Percentiles rank a stretch among this genome's conserved stretches.
Evolutionary conservation across 2,888 invertebrate species (phyloP).

Genomic region (Drosophila melanocephala): DNA sequence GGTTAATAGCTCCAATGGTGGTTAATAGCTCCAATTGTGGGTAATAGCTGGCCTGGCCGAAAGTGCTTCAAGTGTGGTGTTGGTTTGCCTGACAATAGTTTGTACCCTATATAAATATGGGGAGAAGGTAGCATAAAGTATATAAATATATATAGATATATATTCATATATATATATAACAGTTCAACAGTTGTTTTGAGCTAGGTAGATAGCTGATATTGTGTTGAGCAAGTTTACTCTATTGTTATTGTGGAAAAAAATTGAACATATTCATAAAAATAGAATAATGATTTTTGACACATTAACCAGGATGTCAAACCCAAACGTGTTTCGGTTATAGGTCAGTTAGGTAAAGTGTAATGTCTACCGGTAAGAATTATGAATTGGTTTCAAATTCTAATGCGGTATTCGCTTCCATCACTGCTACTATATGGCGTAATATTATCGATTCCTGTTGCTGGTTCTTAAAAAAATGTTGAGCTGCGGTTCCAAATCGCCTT

Average conservation of each 20-base stretch:
- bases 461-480: background rate
- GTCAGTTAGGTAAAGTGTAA: background rate
- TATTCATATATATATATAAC: background rate
- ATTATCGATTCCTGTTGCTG: background rate
- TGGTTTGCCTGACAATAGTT: background rate
- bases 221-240: background rate
- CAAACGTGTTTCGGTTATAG: background rate
- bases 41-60: background rate
- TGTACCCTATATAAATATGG: background rate
- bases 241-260: background rate
- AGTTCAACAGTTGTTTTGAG: too few relatives aligned
- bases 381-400: background rate
- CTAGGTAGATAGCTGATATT: background rate
- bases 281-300: background rate
- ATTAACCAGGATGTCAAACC: background rate
- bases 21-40: background rate
- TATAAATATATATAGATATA: background rate
- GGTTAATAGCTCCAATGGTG: background rate
- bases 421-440: background rate
- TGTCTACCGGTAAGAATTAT: background rate
- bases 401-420: background rate
- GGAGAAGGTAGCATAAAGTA: background rate
- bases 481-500: background rate
- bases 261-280: background rate
- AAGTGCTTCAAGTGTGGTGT: background rate